Evolutionary conservation across 2,797 vertebrate genomes (phyloP), one percentile per base, ranked within the genome.

Genomic region (Psittacula echo): DNA sequence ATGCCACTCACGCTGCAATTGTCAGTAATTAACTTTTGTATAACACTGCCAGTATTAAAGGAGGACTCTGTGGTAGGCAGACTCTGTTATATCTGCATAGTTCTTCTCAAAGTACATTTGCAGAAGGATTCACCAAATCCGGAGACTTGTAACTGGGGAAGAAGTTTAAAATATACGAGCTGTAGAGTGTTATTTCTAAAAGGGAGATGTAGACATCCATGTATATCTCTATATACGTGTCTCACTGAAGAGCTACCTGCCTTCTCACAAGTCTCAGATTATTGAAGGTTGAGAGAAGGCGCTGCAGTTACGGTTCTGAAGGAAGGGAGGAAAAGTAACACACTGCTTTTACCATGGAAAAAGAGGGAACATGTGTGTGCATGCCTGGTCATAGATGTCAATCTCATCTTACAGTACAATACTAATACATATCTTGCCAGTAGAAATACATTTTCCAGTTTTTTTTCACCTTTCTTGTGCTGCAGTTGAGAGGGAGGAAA

Each of bases 191-290:
- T 88, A 20, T 92, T 80, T 51, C 50, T 72, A 2, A 24, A 67
- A 85, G 16, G 2, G 67, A 81, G 77, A 34, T 68, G n/a, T 87
- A 2, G 86, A 21, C 32, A 30, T 70, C 56, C 54, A 6, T 54
- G 48, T 22, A 10, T 37, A n/a, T 58, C n/a, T 23, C 23, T 39
- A 23, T 56, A 22, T 39, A 16, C 88, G 76, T 81, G 70, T 96
- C 44, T 95, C 87, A 85, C 90, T 61, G 92, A 94, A 95, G 92
- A 95, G 73, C 77, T 97, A 93, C 85, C 93, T 97, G 93, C 85
- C 93, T 97, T 94, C 94, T 96, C 93, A 34, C 75, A 76, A 91
- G 86, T 96, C 95, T 95, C 93, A 90, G 90, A 62, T 95, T 96
- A 96, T 88, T 92, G 92, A 79, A 82, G 51, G 87, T 7, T 94